Evolutionary conservation across 2,888 invertebrate genomes (phyloP), one percentile per base, ranked within the genome.

Genomic region (Mallateleia sp.): DNA sequence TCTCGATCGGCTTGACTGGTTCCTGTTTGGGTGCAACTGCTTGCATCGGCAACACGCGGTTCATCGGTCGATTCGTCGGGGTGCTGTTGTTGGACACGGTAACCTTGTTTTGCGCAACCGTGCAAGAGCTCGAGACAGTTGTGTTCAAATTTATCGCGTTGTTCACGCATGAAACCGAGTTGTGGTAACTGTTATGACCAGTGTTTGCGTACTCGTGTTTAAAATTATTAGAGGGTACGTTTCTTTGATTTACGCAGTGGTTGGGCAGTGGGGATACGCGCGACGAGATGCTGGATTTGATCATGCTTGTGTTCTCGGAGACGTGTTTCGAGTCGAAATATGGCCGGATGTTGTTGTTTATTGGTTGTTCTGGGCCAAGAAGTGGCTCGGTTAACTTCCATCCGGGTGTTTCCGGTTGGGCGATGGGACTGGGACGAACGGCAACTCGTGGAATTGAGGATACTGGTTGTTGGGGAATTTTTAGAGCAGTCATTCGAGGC

Each of bases 1-100:
- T 94, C 52, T 92, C 86, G 18, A 90, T 86, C 0, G 88, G 67
- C 78, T 93, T 93, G 0, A 94, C 93, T 20, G 95, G 94, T 80
- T 95, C 92, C 54, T 96, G 96, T 91, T 96, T 96, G 90, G 96
- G 96, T 9, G 96, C 96, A 72, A 96, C 96, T 87, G 97, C 97
- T 91, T 97, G 97, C 96, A 98, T 97, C 11, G 98, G 98, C 67
- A 98, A 93, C 1, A 98, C 98, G 87, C 98, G 96, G 93, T 97
- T 98, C 96, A 97, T 98, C 52, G 98, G 98, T 81, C 97, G 95
- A 94, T 95, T 95, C 11, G 95, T 93, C 2, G 95, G 94, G 62
- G 90, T 91, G 60, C 88, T 92, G 71, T 86, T 92, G 74, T 89
- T 91, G n/a, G 93, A 89, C 92, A 94, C 93, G 7, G 91, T 91